These are phyloP conservation scores for Nebria brevicollis DNA, from an alignment of 2,888 invertebrate species.

Conservation along the genomic window DNA sequence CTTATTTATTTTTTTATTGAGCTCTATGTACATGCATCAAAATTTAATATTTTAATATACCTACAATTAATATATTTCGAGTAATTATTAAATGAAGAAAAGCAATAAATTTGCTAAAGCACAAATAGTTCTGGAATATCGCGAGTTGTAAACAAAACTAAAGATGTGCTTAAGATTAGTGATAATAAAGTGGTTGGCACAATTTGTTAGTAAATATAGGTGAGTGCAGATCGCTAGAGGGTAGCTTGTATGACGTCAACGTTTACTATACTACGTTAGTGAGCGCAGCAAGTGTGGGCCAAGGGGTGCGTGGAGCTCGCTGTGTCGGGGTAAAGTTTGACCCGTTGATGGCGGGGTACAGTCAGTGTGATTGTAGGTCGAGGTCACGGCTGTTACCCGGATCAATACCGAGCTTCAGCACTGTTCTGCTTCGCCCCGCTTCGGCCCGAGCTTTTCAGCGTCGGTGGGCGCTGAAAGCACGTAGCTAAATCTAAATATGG, in stretches of 20 bases:
- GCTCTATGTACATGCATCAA: no score
- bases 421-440: constrained; percentile 5
- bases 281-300: no score
- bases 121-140: no score
- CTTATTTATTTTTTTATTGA: no score
- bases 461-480: neutral
- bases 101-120: no score
- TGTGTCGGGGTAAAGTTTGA: constrained; percentile 51
- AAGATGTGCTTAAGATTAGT: neutral
- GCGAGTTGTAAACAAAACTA: no score
- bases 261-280: constrained; percentile 27
- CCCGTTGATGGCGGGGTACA: constrained; percentile 53
- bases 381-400: constrained; percentile 59
- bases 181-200: neutral
- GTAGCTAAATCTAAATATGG: neutral
- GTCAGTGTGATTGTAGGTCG: constrained; percentile 57
- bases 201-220: neutral
- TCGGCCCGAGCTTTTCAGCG: neutral
- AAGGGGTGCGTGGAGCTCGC: constrained; percentile 3
- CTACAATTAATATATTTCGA: no score
- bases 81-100: no score
- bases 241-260: constrained; percentile 26
- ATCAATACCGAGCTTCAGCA: constrained; percentile 51
- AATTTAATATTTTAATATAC: no score
- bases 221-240: neutral